Conservation (phyloP, 2,888 invertebrate species). For the Tipula vernalis region DNA sequence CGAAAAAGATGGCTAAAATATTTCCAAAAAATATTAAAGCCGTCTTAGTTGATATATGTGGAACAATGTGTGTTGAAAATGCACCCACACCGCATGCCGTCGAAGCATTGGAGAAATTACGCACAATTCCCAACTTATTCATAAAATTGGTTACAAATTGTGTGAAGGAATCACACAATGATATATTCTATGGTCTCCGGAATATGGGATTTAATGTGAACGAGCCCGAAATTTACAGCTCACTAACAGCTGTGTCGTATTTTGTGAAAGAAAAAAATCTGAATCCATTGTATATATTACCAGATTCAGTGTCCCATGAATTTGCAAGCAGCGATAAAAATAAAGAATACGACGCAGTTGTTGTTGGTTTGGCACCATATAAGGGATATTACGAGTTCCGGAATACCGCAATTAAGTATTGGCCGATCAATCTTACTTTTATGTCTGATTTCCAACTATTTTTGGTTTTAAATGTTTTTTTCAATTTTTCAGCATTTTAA, state of each 20-base stretch:
- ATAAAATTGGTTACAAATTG: conserved; percentile 78
- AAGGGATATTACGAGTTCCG: conserved; percentile 58
- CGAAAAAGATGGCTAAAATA: not conserved
- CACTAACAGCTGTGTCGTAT: conserved; percentile 54
- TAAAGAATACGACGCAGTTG: conserved; percentile 51
- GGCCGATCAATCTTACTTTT: too few relatives aligned
- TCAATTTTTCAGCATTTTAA: conserved; percentile 39
- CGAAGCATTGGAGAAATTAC: conserved; percentile 50
- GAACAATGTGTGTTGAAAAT: conserved; percentile 69
- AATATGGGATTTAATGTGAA: conserved; percentile 55
- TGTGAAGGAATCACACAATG: conserved; percentile 60
- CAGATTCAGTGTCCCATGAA: conserved; percentile 60
- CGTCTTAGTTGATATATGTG: conserved; percentile 67
- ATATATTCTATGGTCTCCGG: conserved; percentile 45
- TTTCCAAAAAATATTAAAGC: conserved; percentile 27
- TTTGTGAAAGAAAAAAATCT: conserved; percentile 43
- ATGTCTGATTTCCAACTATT: not conserved
- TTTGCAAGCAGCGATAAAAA: conserved; percentile 41
- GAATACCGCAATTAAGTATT: conserved; percentile 49
- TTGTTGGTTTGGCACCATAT: conserved; percentile 67
- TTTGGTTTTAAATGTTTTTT: conserved; percentile 39
- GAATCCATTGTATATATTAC: conserved; percentile 58
- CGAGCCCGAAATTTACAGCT: conserved; percentile 59
- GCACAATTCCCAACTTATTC: conserved; percentile 37
- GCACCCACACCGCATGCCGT: conserved; percentile 52